Evolutionary conservation across 2,888 invertebrate species (phyloP).

Genomic region (Rhagonycha fulva): DNA sequence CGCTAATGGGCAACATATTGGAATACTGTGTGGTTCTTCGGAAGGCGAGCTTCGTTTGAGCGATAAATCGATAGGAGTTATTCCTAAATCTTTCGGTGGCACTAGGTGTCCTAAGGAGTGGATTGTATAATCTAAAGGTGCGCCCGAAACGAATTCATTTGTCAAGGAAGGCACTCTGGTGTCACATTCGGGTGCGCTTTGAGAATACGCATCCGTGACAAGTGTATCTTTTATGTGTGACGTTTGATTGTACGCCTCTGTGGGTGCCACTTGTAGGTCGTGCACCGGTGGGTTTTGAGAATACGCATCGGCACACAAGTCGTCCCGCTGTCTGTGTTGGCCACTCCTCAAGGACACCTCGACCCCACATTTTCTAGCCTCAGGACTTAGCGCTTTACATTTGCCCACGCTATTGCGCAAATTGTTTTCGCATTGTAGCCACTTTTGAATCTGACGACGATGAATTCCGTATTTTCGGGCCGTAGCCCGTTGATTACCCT

Average conservation of each 20-base stretch:
- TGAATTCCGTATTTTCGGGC: conserved; percentile 90
- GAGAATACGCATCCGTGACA: conserved; percentile 40
- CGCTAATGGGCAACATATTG: conserved; percentile 30
- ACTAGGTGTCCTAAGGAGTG: conserved; percentile 42
- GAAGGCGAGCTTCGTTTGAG: conserved; percentile 47
- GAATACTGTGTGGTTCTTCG: conserved; percentile 26
- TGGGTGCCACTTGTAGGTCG: conserved; percentile 9
- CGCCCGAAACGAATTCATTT: conserved; percentile 3
- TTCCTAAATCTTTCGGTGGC: conserved; percentile 39
- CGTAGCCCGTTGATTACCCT: conserved; percentile 87
- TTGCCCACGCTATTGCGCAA: conserved; percentile 73
- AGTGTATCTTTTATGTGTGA: conserved; percentile 31
- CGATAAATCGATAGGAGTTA: conserved; percentile 53
- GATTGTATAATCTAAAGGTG: conserved; percentile 49
- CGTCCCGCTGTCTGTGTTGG: conserved; percentile 53
- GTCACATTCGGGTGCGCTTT: conserved; percentile 25
- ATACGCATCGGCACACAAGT: conserved; percentile 38
- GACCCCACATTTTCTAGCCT: conserved; percentile 42
- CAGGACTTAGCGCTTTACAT: conserved; percentile 39
- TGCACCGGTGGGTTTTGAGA: conserved; percentile 12
- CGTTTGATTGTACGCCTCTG: conserved; percentile 15
- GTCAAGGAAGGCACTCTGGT: conserved; percentile 45
- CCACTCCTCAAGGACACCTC: conserved; percentile 48
- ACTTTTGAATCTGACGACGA: conserved; percentile 88
- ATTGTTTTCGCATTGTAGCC: conserved; percentile 84